A percentile compares a stretch with the other conserved stretches of the same genome.
These are phyloP conservation scores for Linnaemya tessellans DNA, from an alignment of 2,888 invertebrate genomes.

Conservation along the genomic window DNA sequence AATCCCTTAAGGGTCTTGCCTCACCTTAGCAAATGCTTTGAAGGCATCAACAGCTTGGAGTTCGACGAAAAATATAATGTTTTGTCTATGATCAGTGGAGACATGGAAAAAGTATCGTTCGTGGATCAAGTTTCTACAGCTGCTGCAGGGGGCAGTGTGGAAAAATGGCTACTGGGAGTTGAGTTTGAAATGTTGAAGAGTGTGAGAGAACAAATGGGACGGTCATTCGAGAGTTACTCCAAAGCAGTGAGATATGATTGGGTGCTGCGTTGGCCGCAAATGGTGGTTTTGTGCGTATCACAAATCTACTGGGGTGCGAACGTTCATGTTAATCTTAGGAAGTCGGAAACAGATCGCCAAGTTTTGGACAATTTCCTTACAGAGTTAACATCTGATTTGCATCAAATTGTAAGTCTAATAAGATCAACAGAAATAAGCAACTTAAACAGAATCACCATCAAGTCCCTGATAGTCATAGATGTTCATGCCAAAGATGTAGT, in stretches of 20 bases:
- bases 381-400: slow-evolving; percentile 84
- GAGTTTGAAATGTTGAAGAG: slow-evolving; percentile 86
- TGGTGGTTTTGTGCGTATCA: slow-evolving; percentile 86
- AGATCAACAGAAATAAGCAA: slow-evolving; percentile 85
- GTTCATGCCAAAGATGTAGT: slow-evolving; percentile 89
- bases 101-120: slow-evolving; percentile 86
- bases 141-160: slow-evolving; percentile 86
- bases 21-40: slow-evolving; percentile 88
- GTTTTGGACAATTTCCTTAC: slow-evolving; percentile 84
- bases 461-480: slow-evolving; percentile 88
- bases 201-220: slow-evolving; percentile 83
- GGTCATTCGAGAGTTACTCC: slow-evolving; percentile 83
- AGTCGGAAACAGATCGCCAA: slow-evolving; percentile 80
- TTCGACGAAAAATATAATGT: slow-evolving; percentile 85
- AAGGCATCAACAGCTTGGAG: slow-evolving; percentile 86
- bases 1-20: slow-evolving; percentile 86
- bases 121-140: slow-evolving; percentile 84
- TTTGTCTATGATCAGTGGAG: slow-evolving; percentile 85
- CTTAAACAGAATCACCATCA: slow-evolving; percentile 86
- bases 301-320: slow-evolving; percentile 88
- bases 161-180: slow-evolving; percentile 87
- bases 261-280: slow-evolving; percentile 87
- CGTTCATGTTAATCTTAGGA: slow-evolving; percentile 85
- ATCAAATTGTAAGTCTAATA: slow-evolving; percentile 85
- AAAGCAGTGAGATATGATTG: slow-evolving; percentile 84